These are phyloP conservation scores for Cariama cristata DNA, from an alignment of 2,113 vertebrate species.

Conservation along the genomic window DNA sequence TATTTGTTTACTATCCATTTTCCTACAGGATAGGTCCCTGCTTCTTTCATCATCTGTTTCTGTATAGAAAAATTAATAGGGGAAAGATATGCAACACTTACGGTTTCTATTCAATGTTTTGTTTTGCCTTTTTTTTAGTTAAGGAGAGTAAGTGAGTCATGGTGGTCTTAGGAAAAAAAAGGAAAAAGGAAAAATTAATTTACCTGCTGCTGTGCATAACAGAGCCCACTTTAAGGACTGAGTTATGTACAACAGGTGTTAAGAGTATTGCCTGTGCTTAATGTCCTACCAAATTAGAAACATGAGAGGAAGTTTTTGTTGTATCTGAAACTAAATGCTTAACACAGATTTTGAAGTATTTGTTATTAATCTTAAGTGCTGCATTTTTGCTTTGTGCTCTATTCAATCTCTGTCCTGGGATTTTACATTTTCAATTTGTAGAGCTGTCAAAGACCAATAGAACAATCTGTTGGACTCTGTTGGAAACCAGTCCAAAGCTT, in stretches of 20 bases:
- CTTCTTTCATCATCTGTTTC: background rate
- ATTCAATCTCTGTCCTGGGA: background rate
- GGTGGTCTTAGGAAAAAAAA: background rate
- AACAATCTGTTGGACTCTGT: background rate
- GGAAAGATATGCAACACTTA: background rate
- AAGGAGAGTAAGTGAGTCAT: background rate
- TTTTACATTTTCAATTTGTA: background rate
- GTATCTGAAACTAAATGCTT: background rate
- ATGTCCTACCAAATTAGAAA: background rate
- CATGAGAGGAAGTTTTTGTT: background rate
- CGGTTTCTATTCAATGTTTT: background rate
- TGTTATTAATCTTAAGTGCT: background rate
- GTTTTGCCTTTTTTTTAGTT: background rate
- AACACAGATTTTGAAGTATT: background rate
- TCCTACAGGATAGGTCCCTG: background rate
- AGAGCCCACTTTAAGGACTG: background rate
- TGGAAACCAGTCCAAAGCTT: background rate
- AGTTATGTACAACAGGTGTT: background rate
- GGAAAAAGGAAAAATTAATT: background rate
- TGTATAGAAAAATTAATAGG: background rate
- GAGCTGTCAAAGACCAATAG: background rate
- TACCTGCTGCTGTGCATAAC: background rate
- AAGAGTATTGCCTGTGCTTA: background rate
- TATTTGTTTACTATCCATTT: background rate
- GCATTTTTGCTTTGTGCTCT: background rate